Base-by-base conservation (phyloP, 2,113 vertebrate species). In the Balaeniceps rex region DNA sequence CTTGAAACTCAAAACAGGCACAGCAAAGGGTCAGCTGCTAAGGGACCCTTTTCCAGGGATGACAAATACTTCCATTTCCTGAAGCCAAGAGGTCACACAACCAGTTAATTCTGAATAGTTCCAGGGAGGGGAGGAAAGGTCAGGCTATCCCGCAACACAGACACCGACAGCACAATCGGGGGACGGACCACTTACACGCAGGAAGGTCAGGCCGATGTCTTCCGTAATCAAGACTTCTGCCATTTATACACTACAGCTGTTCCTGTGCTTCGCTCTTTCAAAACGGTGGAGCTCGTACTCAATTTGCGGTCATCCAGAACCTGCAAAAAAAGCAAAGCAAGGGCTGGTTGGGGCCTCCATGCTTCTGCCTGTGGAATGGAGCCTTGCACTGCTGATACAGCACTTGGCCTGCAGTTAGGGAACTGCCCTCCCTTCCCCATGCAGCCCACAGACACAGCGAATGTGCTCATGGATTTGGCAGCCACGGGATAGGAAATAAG, bases 151-250 rank as follows among this genome's bases (percentile, higher is more conserved):
- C 9, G 24, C 7, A 4, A 11, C 40, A 15, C 40, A 10, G n/a
- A 15, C 22, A 19, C 31, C 40, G 11, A 1, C 11, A 28, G 23
- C 15, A 6, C 1, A 42, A 42, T 42, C 0, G 3, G 2, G 54
- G 42, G 24, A 8, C 13, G 4, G 85, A 33, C 10, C 33, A 26
- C 23, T 4, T 13, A 5, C 29, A 57, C 0, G 24, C 7, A 19
- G 38, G 61, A 51, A 16, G 13, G 12, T 19, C 33, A 14, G 52
- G 82, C 9, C 33, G 40, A 19, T 7, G 4, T 47, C 49, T 19
- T n/a, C 78, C 9, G 1, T 21, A 19, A 19, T 11, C 9, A 1
- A 11, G 77, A 9, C 24, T 18, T 13, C 1, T 21, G 44, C 19
- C 4, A 19, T 38, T 57, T 3, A 5, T 5, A 12, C 12, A 3